Evolutionary conservation across 2,113 vertebrate genomes (phyloP).

Genomic region (Hystrix brachyura): DNA sequence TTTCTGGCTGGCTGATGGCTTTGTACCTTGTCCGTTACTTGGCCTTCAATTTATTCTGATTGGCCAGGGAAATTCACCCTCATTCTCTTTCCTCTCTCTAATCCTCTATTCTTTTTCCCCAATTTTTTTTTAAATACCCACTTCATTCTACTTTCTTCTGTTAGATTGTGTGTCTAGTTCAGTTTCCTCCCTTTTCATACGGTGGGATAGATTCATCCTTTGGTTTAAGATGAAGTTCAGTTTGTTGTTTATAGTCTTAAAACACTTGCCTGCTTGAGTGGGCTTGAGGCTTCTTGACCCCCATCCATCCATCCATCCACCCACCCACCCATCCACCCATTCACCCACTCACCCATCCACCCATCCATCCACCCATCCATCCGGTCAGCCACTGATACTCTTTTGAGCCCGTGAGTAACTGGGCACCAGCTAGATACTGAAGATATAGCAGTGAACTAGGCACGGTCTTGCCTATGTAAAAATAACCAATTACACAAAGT

Average conservation of each 20-base stretch:
- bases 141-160: not conserved
- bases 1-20: not conserved
- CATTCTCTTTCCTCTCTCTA: not conserved
- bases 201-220: not conserved
- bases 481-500: not conserved
- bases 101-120: not conserved
- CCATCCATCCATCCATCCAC: not conserved
- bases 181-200: not conserved
- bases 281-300: not conserved
- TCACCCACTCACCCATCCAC: not conserved
- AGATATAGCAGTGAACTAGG: not conserved
- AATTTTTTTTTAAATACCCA: not conserved
- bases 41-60: not conserved
- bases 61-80: not conserved
- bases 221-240: constrained; percentile 18
- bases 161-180: not conserved
- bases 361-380: not conserved
- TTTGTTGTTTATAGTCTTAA: constrained; percentile 1
- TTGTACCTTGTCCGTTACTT: not conserved
- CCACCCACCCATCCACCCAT: not conserved
- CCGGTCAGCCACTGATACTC: not conserved
- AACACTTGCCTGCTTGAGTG: not conserved
- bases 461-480: not conserved
- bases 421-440: not conserved
- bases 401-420: not conserved